phyloP scores from a whole-genome alignment of 1,140 invertebrate genomes.

The Papilio xuthus region DNA sequence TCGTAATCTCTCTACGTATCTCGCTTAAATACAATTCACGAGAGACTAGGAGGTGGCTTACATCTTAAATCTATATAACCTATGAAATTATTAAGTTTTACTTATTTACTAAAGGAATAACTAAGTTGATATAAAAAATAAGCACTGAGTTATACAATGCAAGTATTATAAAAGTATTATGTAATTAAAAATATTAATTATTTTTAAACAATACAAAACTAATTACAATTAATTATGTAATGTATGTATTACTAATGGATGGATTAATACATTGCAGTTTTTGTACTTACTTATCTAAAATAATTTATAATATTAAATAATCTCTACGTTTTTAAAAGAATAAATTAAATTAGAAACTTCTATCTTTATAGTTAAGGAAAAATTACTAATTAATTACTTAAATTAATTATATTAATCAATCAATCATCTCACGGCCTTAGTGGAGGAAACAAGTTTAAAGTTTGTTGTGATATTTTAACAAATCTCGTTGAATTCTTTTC shows the following conservation, averaged over 20 bases:
- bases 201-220: conserved; percentile 1
- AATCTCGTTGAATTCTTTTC: conserved; percentile 17
- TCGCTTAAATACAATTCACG: conserved; percentile 7
- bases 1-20: conserved; percentile 11
- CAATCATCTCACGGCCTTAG: not conserved
- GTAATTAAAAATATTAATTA: not conserved
- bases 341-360: conserved; percentile 12
- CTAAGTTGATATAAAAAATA: conserved; percentile 9
- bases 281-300: conserved; percentile 31
- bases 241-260: conserved; percentile 22
- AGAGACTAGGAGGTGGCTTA: conserved; percentile 1
- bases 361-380: not conserved
- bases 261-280: conserved; percentile 25
- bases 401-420: not conserved
- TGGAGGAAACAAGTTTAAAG: not conserved
- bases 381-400: not conserved
- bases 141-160: conserved; percentile 11
- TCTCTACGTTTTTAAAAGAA: not conserved
- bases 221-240: not conserved
- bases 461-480: not conserved
- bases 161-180: not conserved
- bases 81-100: conserved; percentile 15
- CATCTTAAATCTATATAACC: not conserved
- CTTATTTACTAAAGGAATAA: not conserved
- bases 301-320: conserved; percentile 32